These are phyloP conservation scores for Chesias legatella DNA, from an alignment of 2,888 invertebrate species.

Conservation along the genomic window DNA sequence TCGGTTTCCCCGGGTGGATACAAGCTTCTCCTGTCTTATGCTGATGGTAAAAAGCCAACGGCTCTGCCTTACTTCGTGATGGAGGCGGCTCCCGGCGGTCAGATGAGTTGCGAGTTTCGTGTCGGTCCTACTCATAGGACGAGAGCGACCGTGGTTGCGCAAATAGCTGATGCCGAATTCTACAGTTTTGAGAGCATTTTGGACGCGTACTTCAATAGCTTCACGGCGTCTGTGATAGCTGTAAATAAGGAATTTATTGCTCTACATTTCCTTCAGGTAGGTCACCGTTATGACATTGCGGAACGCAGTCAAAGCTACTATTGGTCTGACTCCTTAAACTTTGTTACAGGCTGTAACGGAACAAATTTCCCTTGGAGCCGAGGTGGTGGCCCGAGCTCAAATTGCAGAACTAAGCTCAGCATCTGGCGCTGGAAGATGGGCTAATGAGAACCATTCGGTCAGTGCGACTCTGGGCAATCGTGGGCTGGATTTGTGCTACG, in stretches of 20 bases:
- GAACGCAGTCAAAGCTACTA: too few species aligned
- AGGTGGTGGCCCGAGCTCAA: slow-evolving; percentile 64
- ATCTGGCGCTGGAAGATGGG: slow-evolving; percentile 66
- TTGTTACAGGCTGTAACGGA: slow-evolving; percentile 54
- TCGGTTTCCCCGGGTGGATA: slow-evolving; percentile 74
- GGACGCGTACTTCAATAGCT: slow-evolving; percentile 60
- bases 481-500: slow-evolving; percentile 68
- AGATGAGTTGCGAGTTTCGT: slow-evolving; percentile 68
- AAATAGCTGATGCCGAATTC: slow-evolving; percentile 62
- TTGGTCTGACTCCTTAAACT: neutral
- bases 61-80: slow-evolving; percentile 67
- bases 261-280: slow-evolving; percentile 66
- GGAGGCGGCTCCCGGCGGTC: slow-evolving; percentile 73
- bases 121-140: slow-evolving; percentile 57
- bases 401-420: slow-evolving; percentile 60
- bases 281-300: neutral
- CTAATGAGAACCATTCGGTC: slow-evolving; percentile 51
- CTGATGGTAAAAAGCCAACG: slow-evolving; percentile 50
- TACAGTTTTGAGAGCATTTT: slow-evolving; percentile 70
- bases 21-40: slow-evolving; percentile 61
- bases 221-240: slow-evolving; percentile 66
- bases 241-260: slow-evolving; percentile 72
- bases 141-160: slow-evolving; percentile 63
- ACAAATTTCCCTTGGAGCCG: slow-evolving; percentile 63
- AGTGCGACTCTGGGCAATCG: slow-evolving; percentile 73